Evolutionary conservation across 1,140 invertebrate genomes (phyloP), one percentile per base, ranked within the genome.

Genomic region (Protaetia brevitarsis): DNA sequence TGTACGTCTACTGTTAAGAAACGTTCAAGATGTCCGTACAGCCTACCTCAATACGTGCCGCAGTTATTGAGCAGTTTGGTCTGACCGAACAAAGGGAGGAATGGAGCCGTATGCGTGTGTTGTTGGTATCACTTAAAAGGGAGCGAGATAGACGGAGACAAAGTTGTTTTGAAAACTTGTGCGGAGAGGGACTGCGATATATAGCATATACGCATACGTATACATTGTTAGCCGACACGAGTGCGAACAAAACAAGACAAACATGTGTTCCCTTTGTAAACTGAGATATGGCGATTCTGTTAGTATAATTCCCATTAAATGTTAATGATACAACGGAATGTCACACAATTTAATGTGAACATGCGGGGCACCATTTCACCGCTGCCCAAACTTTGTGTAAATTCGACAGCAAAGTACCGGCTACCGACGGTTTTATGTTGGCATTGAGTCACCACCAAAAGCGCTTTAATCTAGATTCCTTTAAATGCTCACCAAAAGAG

Each of bases 281-380:
- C 63, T 72, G 41, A 75, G 67, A 75, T 76, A 76, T 71, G 67
- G 70, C 66, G 65, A 31, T 34, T 45, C 66, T 64, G 62, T 68
- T 58, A 63, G 68, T 69, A 76, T 76, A 77, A 76, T 72, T 76
- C 73, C 72, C 75, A 77, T 77, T 77, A 76, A 76, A 77, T 76
- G 75, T 77, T 77, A 77, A 77, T 74, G 73, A 72, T 73, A 71
- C 75, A 69, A 73, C 61, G 71, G 72, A 73, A 75, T 75, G 74
- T 69, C 69, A 73, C 72, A 72, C 73, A 73, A 73, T 73, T 76
- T 72, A 71, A 74, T 73, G 71, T 73, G 69, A 73, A 73, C 71
- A 72, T 70, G 72, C 41, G 41, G 41, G 41, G 41, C 67, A 66
- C 70, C 64, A 69, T 72, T 73, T 68, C 69, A 63, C 51, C 60